Conservation (phyloP, 1,140 invertebrate genomes). For the Radopholus similis region DNA sequence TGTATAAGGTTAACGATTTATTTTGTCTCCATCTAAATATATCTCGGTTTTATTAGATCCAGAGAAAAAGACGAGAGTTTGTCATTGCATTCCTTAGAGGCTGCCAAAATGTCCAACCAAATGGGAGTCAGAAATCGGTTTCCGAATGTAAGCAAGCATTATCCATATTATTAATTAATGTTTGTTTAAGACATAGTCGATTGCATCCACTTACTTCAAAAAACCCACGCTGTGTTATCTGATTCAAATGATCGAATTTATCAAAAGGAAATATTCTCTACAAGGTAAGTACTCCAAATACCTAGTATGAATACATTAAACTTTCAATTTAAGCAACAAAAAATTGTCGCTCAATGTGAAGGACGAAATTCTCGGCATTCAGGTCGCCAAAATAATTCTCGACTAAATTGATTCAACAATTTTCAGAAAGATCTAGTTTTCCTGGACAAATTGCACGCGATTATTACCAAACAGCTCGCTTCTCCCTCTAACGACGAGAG, state of each 20-base stretch:
- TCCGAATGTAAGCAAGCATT: not conserved
- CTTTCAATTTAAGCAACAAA: slow-evolving; percentile 17
- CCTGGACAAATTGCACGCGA: slow-evolving; percentile 28
- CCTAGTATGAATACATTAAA: not conserved
- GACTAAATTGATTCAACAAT: not conserved
- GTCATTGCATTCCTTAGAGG: slow-evolving; percentile 11
- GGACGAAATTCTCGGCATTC: slow-evolving; percentile 41
- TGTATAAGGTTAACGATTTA: slow-evolving; percentile 34
- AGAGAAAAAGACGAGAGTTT: slow-evolving; percentile 24
- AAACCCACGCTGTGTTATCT: slow-evolving; percentile 31
- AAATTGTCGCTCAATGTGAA: slow-evolving; percentile 42
- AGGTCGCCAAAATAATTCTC: slow-evolving; percentile 14
- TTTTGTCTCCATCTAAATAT: not conserved
- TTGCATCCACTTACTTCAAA: slow-evolving; percentile 20
- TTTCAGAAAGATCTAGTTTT: slow-evolving; percentile 41
- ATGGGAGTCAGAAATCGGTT: not conserved
- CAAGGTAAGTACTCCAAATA: slow-evolving; percentile 6
- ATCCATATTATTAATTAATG: not conserved
- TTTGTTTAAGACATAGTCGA: not conserved
- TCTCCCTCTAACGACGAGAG: not conserved
- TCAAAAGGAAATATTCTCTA: slow-evolving; percentile 41
- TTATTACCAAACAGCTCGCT: not conserved
- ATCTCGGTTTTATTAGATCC: slow-evolving; percentile 25
- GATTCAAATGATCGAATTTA: slow-evolving; percentile 23
- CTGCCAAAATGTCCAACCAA: not conserved